Base-by-base conservation (phyloP, 1,140 invertebrate genomes). In the Periplaneta americana region DNA sequence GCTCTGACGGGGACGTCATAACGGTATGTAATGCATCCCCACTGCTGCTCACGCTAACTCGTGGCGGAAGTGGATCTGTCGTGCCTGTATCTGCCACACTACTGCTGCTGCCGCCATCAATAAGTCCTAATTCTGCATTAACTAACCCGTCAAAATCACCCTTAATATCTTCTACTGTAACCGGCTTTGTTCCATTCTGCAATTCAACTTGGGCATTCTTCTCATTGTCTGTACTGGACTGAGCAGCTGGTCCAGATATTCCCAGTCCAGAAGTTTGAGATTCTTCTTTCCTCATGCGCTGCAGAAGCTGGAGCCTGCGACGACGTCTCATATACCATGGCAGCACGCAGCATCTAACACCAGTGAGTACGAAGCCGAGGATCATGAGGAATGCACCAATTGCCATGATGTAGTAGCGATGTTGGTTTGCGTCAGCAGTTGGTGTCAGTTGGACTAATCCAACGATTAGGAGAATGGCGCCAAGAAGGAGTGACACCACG, bases 391-490 rank as follows among this genome's bases (percentile, higher is more conserved):
- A 88, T 37, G 89, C 90, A 4, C 93, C 93, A 37, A 91, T 91
- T 36, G 92, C 91, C 84, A 95, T 91, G 82, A 95, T 90, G 85
- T 92, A 91, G 86, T 93, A 93, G 84, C 93, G 91, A 86, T 95
- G 93, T 84, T 94, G 93, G 31, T 92, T 93, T 32, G 94, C 94
- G 84, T 94, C 94, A 35, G 95, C 94, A 66, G 94, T 94, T 31
- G 95, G 95, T 31, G 93, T 94, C 84, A 96, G 88, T 88, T 96
- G 95, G 82, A 96, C 94, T 85, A 96, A 88, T 82, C 94, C 94
- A 84, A 95, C 94, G 78, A 96, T 93, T 81, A 96, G 88, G 74
- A 95, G 91, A 84, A 95, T 93, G 84, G 93, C 93, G 76, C 94
- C 94, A 83, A 95, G 87, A 36, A 96, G 89, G 80, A 95, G 88